These are phyloP conservation scores for Himalopsyche phryganea DNA, from an alignment of 1,140 invertebrate species.

Conservation along the genomic window DNA sequence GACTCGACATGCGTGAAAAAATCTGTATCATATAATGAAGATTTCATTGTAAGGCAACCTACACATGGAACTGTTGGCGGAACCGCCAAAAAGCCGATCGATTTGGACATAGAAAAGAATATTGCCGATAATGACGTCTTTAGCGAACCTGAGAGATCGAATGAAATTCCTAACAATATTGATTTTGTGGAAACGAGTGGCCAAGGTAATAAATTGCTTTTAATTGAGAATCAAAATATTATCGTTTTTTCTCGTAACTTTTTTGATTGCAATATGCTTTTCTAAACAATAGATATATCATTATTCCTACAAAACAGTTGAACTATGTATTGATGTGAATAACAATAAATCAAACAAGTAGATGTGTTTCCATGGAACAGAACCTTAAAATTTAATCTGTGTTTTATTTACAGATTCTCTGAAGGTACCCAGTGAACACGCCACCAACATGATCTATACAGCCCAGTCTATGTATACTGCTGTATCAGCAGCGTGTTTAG, in stretches of 20 bases:
- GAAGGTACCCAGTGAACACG: slow-evolving; percentile 52
- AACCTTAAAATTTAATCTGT: too few relatives aligned
- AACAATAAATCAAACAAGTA: too few relatives aligned
- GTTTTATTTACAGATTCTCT: slow-evolving; percentile 53
- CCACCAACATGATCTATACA: slow-evolving; percentile 67
- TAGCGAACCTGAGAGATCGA: slow-evolving; percentile 17
- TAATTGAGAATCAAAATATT: too few relatives aligned
- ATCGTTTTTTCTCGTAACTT: too few relatives aligned
- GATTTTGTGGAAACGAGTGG: not conserved
- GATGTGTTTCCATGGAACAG: too few relatives aligned
- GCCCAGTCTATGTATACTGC: slow-evolving; percentile 76
- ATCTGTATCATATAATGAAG: slow-evolving; percentile 40
- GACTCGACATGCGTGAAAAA: slow-evolving; percentile 64
- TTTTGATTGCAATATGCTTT: too few relatives aligned
- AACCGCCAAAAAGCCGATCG: slow-evolving; percentile 13
- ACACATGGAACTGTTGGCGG: slow-evolving; percentile 25
- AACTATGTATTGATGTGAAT: too few relatives aligned
- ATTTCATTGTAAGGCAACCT: not conserved
- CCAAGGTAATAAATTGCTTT: too few relatives aligned
- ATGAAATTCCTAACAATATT: slow-evolving; percentile 13
- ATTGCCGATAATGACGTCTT: slow-evolving; percentile 23
- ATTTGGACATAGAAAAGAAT: slow-evolving; percentile 26
- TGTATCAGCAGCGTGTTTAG: slow-evolving; percentile 71
- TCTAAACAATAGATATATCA: too few relatives aligned
- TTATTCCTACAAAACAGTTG: too few relatives aligned